These are phyloP conservation scores for Agriotes lineatus DNA, from an alignment of 2,888 invertebrate genomes.

Conservation along the genomic window DNA sequence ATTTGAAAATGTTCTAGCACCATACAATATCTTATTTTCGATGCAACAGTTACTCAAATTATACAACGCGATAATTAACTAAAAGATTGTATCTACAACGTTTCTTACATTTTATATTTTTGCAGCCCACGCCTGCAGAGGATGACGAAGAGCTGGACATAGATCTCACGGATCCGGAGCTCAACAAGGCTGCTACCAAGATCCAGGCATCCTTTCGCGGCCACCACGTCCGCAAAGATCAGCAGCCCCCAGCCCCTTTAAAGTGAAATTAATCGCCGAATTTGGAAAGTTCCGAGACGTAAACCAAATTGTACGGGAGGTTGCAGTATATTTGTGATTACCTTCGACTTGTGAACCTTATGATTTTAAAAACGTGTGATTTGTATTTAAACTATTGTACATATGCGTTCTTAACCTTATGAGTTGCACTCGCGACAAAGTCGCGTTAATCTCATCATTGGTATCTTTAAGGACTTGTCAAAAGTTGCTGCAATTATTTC, in stretches of 20 bases:
- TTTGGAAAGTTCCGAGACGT: not conserved
- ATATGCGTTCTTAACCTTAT: not conserved
- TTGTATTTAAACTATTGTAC: not conserved
- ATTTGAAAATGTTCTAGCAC: too few relatives aligned
- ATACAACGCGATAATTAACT: too few relatives aligned
- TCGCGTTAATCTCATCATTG: too few relatives aligned
- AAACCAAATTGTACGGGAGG: not conserved
- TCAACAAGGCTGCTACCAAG: slow-evolving; percentile 91
- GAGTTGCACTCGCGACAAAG: too few relatives aligned
- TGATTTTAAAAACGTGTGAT: not conserved
- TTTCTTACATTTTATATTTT: too few relatives aligned
- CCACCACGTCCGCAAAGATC: slow-evolving; percentile 87
- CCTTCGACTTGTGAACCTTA: slow-evolving; percentile 4
- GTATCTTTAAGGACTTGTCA: too few relatives aligned
- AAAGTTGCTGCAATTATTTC: too few relatives aligned
- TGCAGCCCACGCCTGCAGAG: slow-evolving; percentile 37
- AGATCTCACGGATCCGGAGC: slow-evolving; percentile 86
- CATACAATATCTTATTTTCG: too few relatives aligned
- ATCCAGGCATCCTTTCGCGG: slow-evolving; percentile 94
- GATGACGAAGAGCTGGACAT: slow-evolving; percentile 85
- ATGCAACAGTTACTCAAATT: too few relatives aligned
- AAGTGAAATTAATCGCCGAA: slow-evolving; percentile 18
- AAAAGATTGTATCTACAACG: too few relatives aligned
- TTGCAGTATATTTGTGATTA: slow-evolving; percentile 6
- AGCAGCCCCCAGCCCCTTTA: too few relatives aligned